These are phyloP conservation scores for Pelodytes ibericus DNA, from an alignment of 2,797 vertebrate genomes.

Conservation along the genomic window DNA sequence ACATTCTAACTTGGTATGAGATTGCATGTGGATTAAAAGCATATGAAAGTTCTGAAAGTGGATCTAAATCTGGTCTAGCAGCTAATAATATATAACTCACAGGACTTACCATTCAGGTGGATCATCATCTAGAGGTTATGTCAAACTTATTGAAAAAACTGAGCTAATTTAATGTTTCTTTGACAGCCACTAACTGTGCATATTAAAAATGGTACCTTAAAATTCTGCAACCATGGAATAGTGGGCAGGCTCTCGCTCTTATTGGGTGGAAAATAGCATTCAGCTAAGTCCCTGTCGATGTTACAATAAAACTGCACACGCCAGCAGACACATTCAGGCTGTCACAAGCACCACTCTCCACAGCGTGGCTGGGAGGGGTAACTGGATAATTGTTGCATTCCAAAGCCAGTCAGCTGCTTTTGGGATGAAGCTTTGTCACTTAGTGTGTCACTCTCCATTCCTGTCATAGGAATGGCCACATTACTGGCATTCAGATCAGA, in stretches of 20 bases:
- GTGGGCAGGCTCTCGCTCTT: neutral
- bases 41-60: too few relatives aligned
- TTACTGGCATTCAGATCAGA: neutral
- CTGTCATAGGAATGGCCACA: neutral
- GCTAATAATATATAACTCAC: too few relatives aligned
- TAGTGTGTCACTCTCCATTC: slow-evolving; percentile 3
- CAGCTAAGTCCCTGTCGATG: slow-evolving; percentile 62
- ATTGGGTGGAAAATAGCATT: slow-evolving; percentile 55
- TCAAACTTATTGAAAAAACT: too few relatives aligned
- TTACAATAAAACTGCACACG: slow-evolving; percentile 65
- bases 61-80: too few relatives aligned
- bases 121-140: slow-evolving; percentile 4
- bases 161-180: too few relatives aligned
- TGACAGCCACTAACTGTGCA: too few relatives aligned
- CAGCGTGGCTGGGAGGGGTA: slow-evolving; percentile 51
- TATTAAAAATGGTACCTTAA: neutral
- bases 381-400: slow-evolving; percentile 42
- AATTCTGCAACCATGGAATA: neutral
- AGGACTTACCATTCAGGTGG: slow-evolving; percentile 36
- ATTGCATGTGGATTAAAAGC: neutral
- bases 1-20: too few relatives aligned
- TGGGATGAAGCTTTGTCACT: slow-evolving; percentile 14
- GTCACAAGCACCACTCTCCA: slow-evolving; percentile 59
- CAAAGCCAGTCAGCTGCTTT: slow-evolving; percentile 45
- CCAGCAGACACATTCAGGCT: slow-evolving; percentile 66